Percentiles rank a stretch among this genome's conserved stretches.
These are phyloP conservation scores for Lacanobia wlatinum DNA, from an alignment of 2,888 invertebrate genomes.

Conservation along the genomic window DNA sequence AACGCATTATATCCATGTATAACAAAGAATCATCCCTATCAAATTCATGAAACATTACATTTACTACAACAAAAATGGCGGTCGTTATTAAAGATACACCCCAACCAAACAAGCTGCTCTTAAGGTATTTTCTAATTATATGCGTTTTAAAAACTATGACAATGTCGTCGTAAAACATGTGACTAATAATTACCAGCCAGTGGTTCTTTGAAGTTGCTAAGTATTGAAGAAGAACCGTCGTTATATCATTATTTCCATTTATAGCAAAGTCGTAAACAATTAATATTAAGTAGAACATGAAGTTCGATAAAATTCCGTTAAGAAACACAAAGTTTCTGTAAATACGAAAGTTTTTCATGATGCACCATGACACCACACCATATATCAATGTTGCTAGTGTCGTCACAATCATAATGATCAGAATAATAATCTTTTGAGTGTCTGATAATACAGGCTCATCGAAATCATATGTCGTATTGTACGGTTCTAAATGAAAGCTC, in stretches of 20 bases:
- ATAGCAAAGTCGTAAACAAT: not conserved
- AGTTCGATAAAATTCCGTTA: slow-evolving; percentile 7
- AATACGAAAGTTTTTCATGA: not conserved
- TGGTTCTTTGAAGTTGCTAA: slow-evolving; percentile 11
- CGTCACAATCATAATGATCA: not conserved
- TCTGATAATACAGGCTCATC: no score
- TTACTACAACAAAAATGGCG: not conserved
- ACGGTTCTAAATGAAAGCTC: not conserved
- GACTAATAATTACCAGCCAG: slow-evolving; percentile 11
- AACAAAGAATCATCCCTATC: not conserved
- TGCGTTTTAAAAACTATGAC: slow-evolving; percentile 10
- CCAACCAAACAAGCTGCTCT: slow-evolving; percentile 13
- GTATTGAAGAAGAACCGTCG: not conserved
- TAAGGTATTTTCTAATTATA: not conserved
- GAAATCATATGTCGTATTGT: not conserved
- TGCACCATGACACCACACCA: not conserved
- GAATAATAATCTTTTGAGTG: not conserved
- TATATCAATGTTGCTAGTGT: not conserved
- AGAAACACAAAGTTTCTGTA: slow-evolving; percentile 1
- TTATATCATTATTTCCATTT: not conserved
- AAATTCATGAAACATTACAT: not conserved
- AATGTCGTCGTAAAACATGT: slow-evolving; percentile 16
- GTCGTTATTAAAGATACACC: slow-evolving; percentile 1
- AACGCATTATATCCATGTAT: not conserved
- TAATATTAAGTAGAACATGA: not conserved